Conservation (phyloP, 2,888 invertebrate genomes). For the Pandemis corylana region DNA sequence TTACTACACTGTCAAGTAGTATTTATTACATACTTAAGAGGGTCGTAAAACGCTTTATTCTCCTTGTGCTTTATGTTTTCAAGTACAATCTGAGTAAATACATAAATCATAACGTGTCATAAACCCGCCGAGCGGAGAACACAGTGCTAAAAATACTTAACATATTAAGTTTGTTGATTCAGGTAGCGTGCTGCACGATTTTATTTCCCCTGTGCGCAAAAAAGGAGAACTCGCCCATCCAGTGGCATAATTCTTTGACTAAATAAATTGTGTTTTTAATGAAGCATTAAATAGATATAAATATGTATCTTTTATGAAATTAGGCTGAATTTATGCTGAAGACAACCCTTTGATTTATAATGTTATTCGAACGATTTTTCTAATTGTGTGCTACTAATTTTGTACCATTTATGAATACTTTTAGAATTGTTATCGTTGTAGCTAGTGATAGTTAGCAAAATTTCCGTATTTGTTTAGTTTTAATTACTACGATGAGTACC, state of each 20-base stretch:
- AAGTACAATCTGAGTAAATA: constrained; percentile 47
- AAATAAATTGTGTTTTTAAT: constrained; percentile 44
- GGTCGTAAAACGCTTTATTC: constrained; percentile 50
- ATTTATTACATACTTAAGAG: constrained; percentile 42
- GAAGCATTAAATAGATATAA: no score
- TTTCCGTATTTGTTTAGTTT: no score
- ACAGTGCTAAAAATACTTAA: constrained; percentile 45
- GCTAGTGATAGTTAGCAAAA: no score
- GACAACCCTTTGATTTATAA: no score
- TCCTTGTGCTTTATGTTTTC: constrained; percentile 48
- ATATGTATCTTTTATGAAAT: no score
- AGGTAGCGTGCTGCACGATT: constrained; percentile 48
- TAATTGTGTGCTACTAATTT: no score
- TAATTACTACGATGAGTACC: no score
- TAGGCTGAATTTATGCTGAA: no score
- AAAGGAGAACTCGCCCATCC: constrained; percentile 44
- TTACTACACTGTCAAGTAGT: constrained; percentile 43
- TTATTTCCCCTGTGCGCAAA: constrained; percentile 48
- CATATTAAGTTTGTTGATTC: constrained; percentile 47
- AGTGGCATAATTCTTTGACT: constrained; percentile 47
- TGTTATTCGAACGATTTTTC: no score
- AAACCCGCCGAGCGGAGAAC: constrained; percentile 46
- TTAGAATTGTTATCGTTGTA: no score
- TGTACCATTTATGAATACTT: no score
- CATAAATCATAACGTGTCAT: constrained; percentile 51